A percentile compares a stretch with the other conserved stretches of the same genome.
These are phyloP conservation scores for Aegypius monachus DNA, from an alignment of 2,113 vertebrate genomes.

Conservation along the genomic window DNA sequence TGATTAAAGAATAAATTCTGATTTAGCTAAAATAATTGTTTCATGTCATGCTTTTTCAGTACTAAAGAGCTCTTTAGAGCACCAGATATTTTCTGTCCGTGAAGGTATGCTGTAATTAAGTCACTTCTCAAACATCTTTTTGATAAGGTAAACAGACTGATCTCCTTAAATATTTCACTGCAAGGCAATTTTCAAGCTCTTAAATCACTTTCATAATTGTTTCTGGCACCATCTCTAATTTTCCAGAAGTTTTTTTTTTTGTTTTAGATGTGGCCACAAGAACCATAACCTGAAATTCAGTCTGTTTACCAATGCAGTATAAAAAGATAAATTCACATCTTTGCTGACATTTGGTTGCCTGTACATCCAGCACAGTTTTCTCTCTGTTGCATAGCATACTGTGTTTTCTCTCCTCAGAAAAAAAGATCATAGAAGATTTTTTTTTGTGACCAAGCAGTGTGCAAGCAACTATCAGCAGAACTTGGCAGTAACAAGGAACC, in stretches of 20 bases:
- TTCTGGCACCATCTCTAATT: conserved; percentile 47
- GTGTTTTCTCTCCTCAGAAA: not conserved
- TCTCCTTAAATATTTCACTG: conserved; percentile 55
- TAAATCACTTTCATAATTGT: conserved; percentile 27
- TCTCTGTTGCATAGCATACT: not conserved
- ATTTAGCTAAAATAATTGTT: not conserved
- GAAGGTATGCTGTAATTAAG: conserved; percentile 49
- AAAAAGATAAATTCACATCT: not conserved
- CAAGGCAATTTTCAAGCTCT: conserved; percentile 49
- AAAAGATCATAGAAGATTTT: not conserved
- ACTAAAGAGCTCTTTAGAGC: conserved; percentile 12
- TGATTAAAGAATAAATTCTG: conserved; percentile 5
- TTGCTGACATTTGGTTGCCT: not conserved
- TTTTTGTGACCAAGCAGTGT: not conserved
- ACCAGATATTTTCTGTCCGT: conserved; percentile 4
- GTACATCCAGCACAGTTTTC: not conserved
- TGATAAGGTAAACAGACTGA: conserved; percentile 46
- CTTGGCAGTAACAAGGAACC: not conserved
- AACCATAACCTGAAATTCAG: conserved; percentile 11
- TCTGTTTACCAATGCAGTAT: not conserved
- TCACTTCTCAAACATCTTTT: conserved; percentile 48
- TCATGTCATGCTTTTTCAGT: not conserved
- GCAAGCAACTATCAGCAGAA: not conserved
- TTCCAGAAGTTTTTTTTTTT: not conserved
- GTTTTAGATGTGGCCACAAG: conserved; percentile 18